Evolutionary conservation across 2,888 invertebrate species (phyloP), one percentile per base, ranked within the genome.

Genomic region (Scelioninae gen. 1): DNA sequence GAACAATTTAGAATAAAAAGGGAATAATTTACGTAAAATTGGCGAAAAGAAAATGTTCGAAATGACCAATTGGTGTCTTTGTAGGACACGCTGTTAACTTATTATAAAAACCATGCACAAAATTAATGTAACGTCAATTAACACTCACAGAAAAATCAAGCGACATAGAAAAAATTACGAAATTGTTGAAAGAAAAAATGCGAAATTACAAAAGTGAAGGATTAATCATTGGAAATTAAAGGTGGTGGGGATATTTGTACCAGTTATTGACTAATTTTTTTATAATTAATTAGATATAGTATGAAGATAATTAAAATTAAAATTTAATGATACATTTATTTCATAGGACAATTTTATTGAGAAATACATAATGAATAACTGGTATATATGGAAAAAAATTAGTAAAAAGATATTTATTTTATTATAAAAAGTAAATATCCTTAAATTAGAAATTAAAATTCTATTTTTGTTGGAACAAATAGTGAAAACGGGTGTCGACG

Each of bases 101-200:
- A n/a, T 13, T 32, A 55, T 60, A 43, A 62, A 47, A 62, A 62
- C 47, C 63, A 65, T 65, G 63, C 63, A 65, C 23, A 65, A 65
- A 23, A 65, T 49, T 49, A 65, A 65, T 51, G 43, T 63, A 32
- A 47, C 15, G 45, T 47, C 7, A 5, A 5, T 62, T 8, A 63
- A 63, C 62, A 47, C 47, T 47, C 16, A 63, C 47, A 63, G 47
- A 63, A n/a, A n/a, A n/a, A n/a, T n/a, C 15, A 63, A 63, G 62
- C 47, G 62, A 32, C 62, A 63, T 31, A 31, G 31, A 62, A 45
- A 63, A 47, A 32, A 15, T 0, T 53, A 23, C 32, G 15, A 47
- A 10, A 23, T 15, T 29, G 11, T 16, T 47, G 34, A 45, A 63
- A 63, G 32, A 47, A 65, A 65, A 65, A 49, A 9, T 11, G 13